A percentile compares a stretch with the other conserved stretches of the same genome.
Conservation (phyloP, 1,140 invertebrate genomes). For the Magallana ariakensis region DNA sequence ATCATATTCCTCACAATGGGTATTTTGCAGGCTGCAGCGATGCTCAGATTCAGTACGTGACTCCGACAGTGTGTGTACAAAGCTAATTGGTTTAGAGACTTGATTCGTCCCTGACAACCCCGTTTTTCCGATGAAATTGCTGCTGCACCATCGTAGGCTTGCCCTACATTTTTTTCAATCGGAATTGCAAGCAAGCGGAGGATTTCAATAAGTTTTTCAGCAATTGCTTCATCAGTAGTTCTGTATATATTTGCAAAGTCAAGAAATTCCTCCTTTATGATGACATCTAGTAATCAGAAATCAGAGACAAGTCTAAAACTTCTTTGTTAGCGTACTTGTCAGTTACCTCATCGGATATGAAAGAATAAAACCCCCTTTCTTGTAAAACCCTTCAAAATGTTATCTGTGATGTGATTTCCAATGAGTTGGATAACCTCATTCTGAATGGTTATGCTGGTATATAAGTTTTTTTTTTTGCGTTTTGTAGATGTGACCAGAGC, state of each 20-base stretch:
- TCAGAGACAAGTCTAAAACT: slow-evolving; percentile 1
- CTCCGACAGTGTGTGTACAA: slow-evolving; percentile 15
- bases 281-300: not conserved
- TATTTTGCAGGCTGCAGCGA: not conserved
- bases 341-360: slow-evolving; percentile 27
- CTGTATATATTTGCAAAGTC: too few relatives aligned
- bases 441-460: too few relatives aligned
- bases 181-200: too few relatives aligned
- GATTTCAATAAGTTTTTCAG: too few relatives aligned
- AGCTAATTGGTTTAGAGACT: slow-evolving; percentile 16
- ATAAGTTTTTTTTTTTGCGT: too few relatives aligned
- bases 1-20: not conserved
- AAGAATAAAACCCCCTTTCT: not conserved
- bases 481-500: too few relatives aligned
- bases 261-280: too few relatives aligned
- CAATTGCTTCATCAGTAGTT: too few relatives aligned
- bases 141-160: too few relatives aligned
- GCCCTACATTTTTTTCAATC: too few relatives aligned
- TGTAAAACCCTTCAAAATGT: not conserved
- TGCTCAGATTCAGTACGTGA: slow-evolving; percentile 13
- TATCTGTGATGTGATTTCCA: too few relatives aligned
- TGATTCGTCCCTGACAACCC: not conserved
- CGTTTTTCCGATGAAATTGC: not conserved
- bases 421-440: too few relatives aligned
- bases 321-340: slow-evolving; percentile 27